Evolutionary conservation across 2,797 vertebrate genomes (phyloP), one percentile per base, ranked within the genome.

Genomic region (Ceryle rudis): DNA sequence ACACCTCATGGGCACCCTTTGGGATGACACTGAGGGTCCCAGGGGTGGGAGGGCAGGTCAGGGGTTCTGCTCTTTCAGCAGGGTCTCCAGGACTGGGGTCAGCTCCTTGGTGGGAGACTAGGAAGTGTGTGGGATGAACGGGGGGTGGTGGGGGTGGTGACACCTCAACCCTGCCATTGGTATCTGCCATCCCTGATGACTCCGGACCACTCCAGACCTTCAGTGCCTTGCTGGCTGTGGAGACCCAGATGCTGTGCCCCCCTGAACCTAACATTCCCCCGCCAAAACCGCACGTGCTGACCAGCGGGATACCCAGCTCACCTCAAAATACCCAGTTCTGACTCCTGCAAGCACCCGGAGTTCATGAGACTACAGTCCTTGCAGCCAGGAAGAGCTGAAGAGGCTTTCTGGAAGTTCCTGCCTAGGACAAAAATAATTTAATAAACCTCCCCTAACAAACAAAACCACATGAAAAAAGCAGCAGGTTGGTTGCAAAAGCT

Each of bases 231-330:
- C 49, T 25, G 28, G 7, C 28, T 35, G 3, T 22, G 35, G 11
- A 46, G 2, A 52, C 5, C 1, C 37, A 28, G 62, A 22, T 31
- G 10, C 75, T 70, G 8, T 22, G 39, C 6, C 3, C 11, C n/a
- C 16, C 3, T 3, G 3, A 22, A 21, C 8, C 7, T 47, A 46
- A 3, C 0, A 2, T 25, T 62, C 23, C 47, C 47, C 2, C 1
- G 1, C 13, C 49, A 9, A 28, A 79, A 70, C 2, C 17, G 37
- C 7, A 11, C 5, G 0, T 14, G 39, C 19, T 3, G 2, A 58
- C 49, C 57, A 25, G 4, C 4, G 5, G 52, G 49, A 41, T 2
- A 3, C 16, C 1, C 33, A 74, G 46, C 33, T 29, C 54, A 37
- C 12, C 20, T 19, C 2, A 0, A 20, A 16, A 49, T 64, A 29